Evolutionary conservation across 1,140 invertebrate species (phyloP).

Genomic region (Luehdorfia chinensis): DNA sequence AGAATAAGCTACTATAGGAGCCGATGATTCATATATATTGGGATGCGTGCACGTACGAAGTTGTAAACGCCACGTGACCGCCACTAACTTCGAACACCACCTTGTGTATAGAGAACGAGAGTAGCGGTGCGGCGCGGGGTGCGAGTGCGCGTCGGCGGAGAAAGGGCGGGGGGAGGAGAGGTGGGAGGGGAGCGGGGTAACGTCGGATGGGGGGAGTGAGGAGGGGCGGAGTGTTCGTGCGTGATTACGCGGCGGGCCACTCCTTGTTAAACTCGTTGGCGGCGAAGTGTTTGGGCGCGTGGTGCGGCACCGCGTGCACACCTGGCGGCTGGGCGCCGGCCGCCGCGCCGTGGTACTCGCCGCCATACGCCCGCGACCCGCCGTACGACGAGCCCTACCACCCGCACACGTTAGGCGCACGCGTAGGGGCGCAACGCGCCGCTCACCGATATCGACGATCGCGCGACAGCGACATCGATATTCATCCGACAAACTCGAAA

Average conservation of each 20-base stretch:
- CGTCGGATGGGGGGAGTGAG: not conserved
- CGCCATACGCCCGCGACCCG: conserved; percentile 60
- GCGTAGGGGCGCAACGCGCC: not conserved
- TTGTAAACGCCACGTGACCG: too few relatives aligned
- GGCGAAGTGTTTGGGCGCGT: conserved; percentile 75
- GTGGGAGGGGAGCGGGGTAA: not conserved
- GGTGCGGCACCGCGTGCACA: conserved; percentile 70
- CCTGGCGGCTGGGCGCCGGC: conserved; percentile 58
- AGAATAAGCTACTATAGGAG: too few relatives aligned
- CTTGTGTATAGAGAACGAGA: too few relatives aligned
- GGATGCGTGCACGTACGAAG: too few relatives aligned
- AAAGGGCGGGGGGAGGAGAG: not conserved
- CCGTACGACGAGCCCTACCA: conserved; percentile 73
- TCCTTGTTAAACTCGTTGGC: conserved; percentile 75
- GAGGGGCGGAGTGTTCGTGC: conserved; percentile 17
- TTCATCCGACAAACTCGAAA: too few relatives aligned
- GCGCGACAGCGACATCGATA: not conserved
- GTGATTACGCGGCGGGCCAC: conserved; percentile 68
- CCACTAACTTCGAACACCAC: too few relatives aligned
- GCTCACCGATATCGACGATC: too few relatives aligned
- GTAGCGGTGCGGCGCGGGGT: too few relatives aligned
- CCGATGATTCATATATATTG: not conserved
- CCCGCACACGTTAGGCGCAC: conserved; percentile 37
- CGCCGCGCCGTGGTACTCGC: conserved; percentile 56
- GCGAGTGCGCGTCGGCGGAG: too few relatives aligned